Evolutionary conservation across 1,140 invertebrate genomes (phyloP), one percentile per base, ranked within the genome.

Genomic region (Habropoda laboriosa): DNA sequence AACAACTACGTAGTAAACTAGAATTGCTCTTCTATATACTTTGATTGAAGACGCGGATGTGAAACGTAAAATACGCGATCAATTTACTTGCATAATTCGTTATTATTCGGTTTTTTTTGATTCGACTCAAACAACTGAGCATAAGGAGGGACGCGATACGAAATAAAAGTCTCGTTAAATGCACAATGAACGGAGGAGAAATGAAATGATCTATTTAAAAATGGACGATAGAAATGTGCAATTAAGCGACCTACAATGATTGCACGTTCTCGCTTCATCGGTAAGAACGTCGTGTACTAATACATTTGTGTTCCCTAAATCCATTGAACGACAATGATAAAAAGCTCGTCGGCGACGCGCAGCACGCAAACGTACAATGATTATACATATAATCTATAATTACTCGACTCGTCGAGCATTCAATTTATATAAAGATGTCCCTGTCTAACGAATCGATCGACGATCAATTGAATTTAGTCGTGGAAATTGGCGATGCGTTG

Each of bases 151-250:
- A 71, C 66, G 53, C 55, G 55, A 16, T 60, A 67, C 47, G 51
- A 70, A 70, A 77, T 30, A 47, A 78, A 49, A 57, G 49, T 55
- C n/a, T 80, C 30, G 42, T 76, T 84, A 81, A 85, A 85, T 85
- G 83, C 73, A 78, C 40, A 49, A 60, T 45, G 53, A 53, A 49
- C 24, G 24, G 27, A 47, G 24, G n/a, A 57, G 16, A 60, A 32
- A 32, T 38, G 27, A 47, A 35, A 42, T 7, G 38, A 32, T n/a
- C n/a, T 3, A n/a, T 12, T 68, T 32, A 76, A 35, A 38, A 10
- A n/a, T n/a, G n/a, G 32, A 35, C 4, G 16, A 49, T 45, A 30
- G 21, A 67, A 68, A 45, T 24, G 6, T 63, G 18, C 10, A 42
- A 64, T 18, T 24, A n/a, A 42, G 21, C 35, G 21, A n/a, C 5